Conservation (phyloP, 2,797 vertebrate species). For the Cryptoprocta ferox region DNA sequence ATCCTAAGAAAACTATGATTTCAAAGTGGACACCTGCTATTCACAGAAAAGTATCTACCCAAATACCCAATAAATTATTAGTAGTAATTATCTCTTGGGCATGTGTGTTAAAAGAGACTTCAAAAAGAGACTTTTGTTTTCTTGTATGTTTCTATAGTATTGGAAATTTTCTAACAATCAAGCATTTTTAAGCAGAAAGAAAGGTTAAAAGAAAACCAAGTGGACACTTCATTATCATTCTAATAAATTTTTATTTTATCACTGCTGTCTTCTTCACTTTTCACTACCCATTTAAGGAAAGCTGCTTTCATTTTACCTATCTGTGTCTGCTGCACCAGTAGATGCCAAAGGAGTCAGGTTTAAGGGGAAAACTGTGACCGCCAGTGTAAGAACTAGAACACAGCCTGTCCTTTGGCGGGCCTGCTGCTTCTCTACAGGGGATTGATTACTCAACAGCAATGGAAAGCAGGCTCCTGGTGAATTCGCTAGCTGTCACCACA, state of each 20-base stretch:
- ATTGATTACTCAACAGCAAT: constrained; percentile 32
- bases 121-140: neutral
- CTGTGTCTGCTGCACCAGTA: neutral
- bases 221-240: neutral
- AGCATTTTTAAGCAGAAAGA: constrained; percentile 21
- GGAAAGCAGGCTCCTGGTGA: constrained; percentile 57
- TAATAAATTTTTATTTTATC: constrained; percentile 31
- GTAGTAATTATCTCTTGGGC: neutral
- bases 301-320: constrained; percentile 26
- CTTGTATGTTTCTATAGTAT: neutral
- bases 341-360: neutral
- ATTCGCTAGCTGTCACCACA: constrained; percentile 19
- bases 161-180: neutral
- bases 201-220: constrained; percentile 40
- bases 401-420: neutral
- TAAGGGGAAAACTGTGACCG: neutral
- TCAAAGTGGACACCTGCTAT: constrained; percentile 15
- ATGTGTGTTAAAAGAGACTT: neutral
- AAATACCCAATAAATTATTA: constrained; percentile 10
- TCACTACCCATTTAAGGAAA: neutral
- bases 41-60: constrained; percentile 26
- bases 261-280: neutral
- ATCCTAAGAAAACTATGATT: constrained; percentile 59
- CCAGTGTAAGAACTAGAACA: constrained; percentile 3
- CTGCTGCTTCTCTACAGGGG: constrained; percentile 11